phyloP scores from a whole-genome alignment of 35 echinoderm and acorn worm species.

The Ptychodera flava region DNA sequence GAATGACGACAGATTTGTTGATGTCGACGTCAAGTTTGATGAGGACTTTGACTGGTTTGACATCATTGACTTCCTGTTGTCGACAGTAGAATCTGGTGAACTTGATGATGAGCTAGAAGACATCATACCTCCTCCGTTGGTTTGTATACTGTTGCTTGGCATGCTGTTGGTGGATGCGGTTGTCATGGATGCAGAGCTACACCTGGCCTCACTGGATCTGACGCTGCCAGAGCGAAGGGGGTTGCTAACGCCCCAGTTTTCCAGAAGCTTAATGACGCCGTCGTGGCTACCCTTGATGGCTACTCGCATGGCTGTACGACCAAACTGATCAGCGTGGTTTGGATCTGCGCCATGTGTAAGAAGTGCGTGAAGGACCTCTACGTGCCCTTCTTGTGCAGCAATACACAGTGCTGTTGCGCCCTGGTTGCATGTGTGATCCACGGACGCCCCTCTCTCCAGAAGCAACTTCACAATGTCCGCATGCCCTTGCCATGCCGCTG shows the following conservation, averaged over 20 bases:
- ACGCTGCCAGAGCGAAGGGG: conserved; percentile 48
- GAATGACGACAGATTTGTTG: conserved; percentile 33
- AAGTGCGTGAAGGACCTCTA: conserved; percentile 75
- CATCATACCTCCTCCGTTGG: conserved; percentile 29
- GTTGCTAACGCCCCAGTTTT: conserved; percentile 72
- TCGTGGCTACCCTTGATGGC: conserved; percentile 88
- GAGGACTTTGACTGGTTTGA: conserved; percentile 85
- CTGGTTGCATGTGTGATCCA: conserved; percentile 97
- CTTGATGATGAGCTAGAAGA: conserved; percentile 76
- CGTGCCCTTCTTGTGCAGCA: conserved; percentile 92
- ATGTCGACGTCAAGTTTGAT: conserved; percentile 85
- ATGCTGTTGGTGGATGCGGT: conserved; percentile 43
- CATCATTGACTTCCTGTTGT: conserved; percentile 67
- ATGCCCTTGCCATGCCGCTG: conserved; percentile 97
- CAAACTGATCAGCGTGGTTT: conserved; percentile 90
- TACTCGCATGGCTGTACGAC: conserved; percentile 93
- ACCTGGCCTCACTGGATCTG: conserved; percentile 30
- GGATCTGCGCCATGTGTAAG: conserved; percentile 91
- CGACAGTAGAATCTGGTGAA: conserved; percentile 93
- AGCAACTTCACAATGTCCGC: conserved; percentile 63
- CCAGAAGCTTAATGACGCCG: conserved; percentile 67
- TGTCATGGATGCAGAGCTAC: conserved; percentile 33
- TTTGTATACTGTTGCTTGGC: conserved; percentile 10
- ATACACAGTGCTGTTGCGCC: conserved; percentile 97
- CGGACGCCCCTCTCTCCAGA: conserved; percentile 62